Conservation (phyloP, 1,140 invertebrate species). For the Amphibalanus amphitrite region DNA sequence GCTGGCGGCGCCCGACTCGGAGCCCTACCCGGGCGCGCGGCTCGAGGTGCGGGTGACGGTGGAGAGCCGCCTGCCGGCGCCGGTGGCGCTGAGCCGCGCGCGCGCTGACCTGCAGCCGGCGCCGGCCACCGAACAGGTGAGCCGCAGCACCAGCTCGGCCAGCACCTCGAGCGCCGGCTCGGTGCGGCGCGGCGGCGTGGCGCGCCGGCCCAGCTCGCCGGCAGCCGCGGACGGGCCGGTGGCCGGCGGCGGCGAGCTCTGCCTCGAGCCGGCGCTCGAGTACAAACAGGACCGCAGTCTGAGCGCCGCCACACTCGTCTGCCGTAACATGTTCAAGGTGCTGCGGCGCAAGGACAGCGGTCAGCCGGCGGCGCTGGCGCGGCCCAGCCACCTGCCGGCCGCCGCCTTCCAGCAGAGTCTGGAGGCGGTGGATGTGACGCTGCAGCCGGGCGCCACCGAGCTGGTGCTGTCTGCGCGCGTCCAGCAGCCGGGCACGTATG, state of each 20-base stretch:
- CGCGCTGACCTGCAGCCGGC: not conserved
- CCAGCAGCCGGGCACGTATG: not conserved
- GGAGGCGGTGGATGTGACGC: conserved; percentile 30
- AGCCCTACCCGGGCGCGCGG: not conserved
- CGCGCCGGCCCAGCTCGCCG: not conserved
- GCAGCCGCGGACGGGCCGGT: not conserved
- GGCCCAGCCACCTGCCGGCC: not conserved
- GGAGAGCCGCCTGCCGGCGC: not conserved
- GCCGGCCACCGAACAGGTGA: conserved; percentile 21
- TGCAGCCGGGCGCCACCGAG: conserved; percentile 53
- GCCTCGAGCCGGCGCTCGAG: conserved; percentile 29
- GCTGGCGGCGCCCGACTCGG: conserved; percentile 5
- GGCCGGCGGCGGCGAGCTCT: not conserved
- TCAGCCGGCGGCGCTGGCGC: not conserved
- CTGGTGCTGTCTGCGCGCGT: conserved; percentile 41
- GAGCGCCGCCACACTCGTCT: conserved; percentile 23
- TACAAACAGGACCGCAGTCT: conserved; percentile 57
- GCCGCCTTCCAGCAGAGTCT: conserved; percentile 9
- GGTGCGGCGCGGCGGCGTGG: conserved; percentile 2
- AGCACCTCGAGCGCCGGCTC: conserved; percentile 6
- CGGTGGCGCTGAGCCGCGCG: not conserved
- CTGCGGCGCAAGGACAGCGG: conserved; percentile 9
- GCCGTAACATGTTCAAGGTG: conserved; percentile 22
- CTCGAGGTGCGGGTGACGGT: not conserved
- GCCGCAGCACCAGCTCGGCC: conserved; percentile 27